A percentile compares a stretch with the other conserved stretches of the same genome.
phyloP scores from a whole-genome alignment of 2,113 vertebrate species.

The Rhagologus leucostigma region DNA sequence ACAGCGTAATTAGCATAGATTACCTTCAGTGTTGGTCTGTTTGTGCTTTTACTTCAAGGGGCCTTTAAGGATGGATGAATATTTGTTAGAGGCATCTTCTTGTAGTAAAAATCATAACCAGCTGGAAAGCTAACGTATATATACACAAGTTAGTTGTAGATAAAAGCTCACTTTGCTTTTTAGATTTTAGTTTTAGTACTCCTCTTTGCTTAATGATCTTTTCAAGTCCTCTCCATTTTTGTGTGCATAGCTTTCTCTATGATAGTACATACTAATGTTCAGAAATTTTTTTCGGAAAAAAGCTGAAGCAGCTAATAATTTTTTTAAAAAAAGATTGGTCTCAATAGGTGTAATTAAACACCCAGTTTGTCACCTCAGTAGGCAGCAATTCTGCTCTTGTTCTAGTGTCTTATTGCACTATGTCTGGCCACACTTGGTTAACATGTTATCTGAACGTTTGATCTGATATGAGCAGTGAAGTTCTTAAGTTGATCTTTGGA shows the following conservation, averaged over 20 bases:
- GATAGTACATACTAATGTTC: neutral
- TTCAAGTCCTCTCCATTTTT: neutral
- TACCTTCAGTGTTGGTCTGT: neutral
- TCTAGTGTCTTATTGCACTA: neutral
- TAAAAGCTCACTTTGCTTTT: neutral
- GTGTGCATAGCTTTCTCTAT: neutral
- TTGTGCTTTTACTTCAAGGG: neutral
- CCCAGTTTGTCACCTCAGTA: neutral
- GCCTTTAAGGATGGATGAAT: neutral
- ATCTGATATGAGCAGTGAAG: neutral
- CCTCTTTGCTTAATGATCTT: neutral
- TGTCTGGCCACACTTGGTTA: neutral
- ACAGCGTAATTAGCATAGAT: neutral
- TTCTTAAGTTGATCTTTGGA: neutral
- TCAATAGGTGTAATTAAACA: neutral
- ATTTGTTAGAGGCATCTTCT: neutral
- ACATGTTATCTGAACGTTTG: accelerated
- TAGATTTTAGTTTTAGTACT: neutral
- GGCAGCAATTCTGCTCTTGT: neutral
- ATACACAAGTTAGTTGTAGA: neutral
- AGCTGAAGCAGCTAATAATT: neutral
- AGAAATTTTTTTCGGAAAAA: accelerated
- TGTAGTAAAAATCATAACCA: neutral
- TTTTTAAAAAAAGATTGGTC: accelerated
- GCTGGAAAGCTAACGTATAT: neutral